Percentiles rank a stretch among this genome's conserved stretches.
Conservation (phyloP, 2,888 invertebrate genomes). For the Agriopis leucophaearia region DNA sequence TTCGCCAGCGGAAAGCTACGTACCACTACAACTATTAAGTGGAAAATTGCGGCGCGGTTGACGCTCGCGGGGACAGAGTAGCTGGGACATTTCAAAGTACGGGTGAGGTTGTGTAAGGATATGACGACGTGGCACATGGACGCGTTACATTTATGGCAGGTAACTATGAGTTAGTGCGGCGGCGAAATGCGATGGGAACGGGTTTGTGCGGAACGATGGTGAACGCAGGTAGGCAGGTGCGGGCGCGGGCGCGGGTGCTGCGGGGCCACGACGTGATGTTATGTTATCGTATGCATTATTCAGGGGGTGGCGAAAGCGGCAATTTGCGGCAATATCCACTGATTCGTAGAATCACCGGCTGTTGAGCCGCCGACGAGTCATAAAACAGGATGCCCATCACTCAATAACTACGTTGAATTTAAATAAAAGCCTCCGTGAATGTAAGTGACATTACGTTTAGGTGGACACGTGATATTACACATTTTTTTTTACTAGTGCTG, state of each 20-base stretch:
- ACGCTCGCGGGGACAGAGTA: slow-evolving; percentile 33
- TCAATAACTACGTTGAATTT: slow-evolving; percentile 79
- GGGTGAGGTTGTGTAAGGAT: slow-evolving; percentile 56
- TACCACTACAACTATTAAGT: slow-evolving; percentile 19
- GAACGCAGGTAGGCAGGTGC: slow-evolving; percentile 47
- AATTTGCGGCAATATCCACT: slow-evolving; percentile 86
- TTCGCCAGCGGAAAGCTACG: slow-evolving; percentile 33
- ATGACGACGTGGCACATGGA: slow-evolving; percentile 61
- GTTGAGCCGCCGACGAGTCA: slow-evolving; percentile 79
- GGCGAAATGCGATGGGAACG: slow-evolving; percentile 62
- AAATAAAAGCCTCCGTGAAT: slow-evolving; percentile 73
- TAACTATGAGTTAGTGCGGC: slow-evolving; percentile 60
- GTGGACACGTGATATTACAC: not conserved
- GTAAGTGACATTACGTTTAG: slow-evolving; percentile 38
- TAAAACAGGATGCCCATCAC: slow-evolving; percentile 82
- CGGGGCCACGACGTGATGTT: slow-evolving; percentile 77
- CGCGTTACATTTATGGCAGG: slow-evolving; percentile 64
- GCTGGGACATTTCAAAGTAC: slow-evolving; percentile 56
- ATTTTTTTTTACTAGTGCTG: not conserved
- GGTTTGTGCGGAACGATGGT: slow-evolving; percentile 57
- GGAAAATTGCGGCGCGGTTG: slow-evolving; percentile 31
- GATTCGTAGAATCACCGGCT: slow-evolving; percentile 82
- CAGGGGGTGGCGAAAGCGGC: slow-evolving; percentile 85
- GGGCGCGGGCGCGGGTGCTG: slow-evolving; percentile 53
- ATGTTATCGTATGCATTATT: slow-evolving; percentile 86